Conservation (phyloP, 1,140 invertebrate genomes). For the Penaeus chinensis region DNA sequence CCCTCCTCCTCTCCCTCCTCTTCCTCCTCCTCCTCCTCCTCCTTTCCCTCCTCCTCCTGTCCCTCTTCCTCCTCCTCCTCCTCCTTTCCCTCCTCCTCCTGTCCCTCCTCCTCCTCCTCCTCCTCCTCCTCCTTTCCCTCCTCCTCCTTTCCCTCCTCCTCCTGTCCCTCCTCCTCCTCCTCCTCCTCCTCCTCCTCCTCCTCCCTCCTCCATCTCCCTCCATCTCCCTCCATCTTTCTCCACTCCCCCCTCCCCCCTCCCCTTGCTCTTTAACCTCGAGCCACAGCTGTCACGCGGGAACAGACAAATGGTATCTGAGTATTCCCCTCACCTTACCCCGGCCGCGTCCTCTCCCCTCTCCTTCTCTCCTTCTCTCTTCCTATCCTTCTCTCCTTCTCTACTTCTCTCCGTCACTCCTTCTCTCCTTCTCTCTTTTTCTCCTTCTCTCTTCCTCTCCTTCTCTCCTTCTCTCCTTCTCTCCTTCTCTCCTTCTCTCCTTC, state of each 20-base stretch:
- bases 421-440: background rate
- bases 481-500: no score
- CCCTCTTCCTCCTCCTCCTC: no score
- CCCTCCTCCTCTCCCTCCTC: background rate
- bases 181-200: no score
- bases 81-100: no score
- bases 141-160: no score
- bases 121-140: no score
- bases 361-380: background rate
- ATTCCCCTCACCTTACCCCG: background rate
- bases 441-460: background rate
- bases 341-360: background rate
- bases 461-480: background rate
- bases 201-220: background rate
- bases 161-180: no score
- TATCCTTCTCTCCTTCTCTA: background rate
- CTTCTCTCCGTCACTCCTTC: background rate
- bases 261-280: background rate
- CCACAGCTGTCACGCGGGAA: background rate
- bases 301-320: background rate
- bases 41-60: background rate
- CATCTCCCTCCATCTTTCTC: no score
- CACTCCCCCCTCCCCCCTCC: background rate
- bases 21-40: background rate
- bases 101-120: no score